Evolutionary conservation across 1,140 invertebrate genomes (phyloP).

Genomic region (Brachionus sp.): DNA sequence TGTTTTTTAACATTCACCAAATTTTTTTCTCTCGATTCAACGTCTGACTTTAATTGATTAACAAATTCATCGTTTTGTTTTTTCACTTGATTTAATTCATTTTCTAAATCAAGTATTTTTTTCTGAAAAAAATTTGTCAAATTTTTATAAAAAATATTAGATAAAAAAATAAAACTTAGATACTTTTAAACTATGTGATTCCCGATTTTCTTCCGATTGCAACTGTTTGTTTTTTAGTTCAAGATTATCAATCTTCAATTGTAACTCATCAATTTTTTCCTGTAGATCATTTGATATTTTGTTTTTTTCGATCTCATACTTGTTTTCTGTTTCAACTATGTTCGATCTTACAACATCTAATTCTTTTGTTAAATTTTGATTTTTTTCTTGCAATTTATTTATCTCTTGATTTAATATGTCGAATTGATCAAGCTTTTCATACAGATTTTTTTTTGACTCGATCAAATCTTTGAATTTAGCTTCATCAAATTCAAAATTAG

Average conservation of each 20-base stretch:
- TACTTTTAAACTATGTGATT: slow-evolving; percentile 1
- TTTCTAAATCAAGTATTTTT: neutral
- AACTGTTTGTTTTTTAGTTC: slow-evolving; percentile 6
- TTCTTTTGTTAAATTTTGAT: neutral
- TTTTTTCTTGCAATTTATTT: neutral
- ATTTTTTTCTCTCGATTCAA: slow-evolving; percentile 14
- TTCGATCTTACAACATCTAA: neutral
- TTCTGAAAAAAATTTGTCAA: neutral
- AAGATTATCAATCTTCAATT: slow-evolving; percentile 12
- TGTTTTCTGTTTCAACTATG: neutral
- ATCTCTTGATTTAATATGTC: neutral
- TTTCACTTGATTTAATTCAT: neutral
- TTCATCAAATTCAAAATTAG: slow-evolving; percentile 23
- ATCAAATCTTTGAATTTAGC: slow-evolving; percentile 5
- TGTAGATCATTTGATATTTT: neutral
- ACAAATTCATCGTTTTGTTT: neutral
- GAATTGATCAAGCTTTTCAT: neutral
- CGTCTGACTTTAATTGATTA: neutral
- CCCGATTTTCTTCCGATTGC: neutral
- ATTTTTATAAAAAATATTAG: neutral
- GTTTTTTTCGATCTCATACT: neutral
- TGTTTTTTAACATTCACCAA: slow-evolving; percentile 1
- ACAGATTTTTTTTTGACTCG: neutral
- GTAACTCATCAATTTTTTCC: slow-evolving; percentile 14
- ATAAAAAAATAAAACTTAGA: neutral